Evolutionary conservation across 1,140 invertebrate species (phyloP).

Genomic region (Rhyzopertha dominica): DNA sequence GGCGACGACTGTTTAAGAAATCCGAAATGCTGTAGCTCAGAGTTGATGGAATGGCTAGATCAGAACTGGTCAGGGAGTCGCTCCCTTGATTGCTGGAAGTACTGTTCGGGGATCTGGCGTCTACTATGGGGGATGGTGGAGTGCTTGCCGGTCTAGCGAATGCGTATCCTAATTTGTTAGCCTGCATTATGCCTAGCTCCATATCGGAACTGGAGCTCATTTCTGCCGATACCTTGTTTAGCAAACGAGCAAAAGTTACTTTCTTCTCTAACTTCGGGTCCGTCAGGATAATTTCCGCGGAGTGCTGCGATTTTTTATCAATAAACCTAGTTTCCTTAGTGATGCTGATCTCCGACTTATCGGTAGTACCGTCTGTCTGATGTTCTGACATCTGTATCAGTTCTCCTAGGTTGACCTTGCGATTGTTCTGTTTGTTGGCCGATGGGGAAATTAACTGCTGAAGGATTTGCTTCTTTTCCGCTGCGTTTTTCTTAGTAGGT

Average conservation of each 20-base stretch:
- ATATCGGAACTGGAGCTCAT: constrained; percentile 65
- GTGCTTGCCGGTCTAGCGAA: constrained; percentile 50
- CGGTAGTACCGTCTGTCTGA: constrained; percentile 42
- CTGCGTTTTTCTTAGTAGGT: constrained; percentile 62
- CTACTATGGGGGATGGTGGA: constrained; percentile 49
- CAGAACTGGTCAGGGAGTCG: constrained; percentile 62
- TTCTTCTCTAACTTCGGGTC: constrained; percentile 67
- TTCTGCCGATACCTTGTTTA: constrained; percentile 67
- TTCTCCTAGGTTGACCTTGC: constrained; percentile 60
- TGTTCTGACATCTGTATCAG: constrained; percentile 63
- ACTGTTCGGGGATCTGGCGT: constrained; percentile 55
- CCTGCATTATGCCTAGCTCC: constrained; percentile 52
- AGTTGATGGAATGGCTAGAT: constrained; percentile 49
- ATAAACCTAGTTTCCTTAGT: constrained; percentile 56
- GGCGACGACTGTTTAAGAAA: constrained; percentile 30
- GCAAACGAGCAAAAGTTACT: constrained; percentile 66
- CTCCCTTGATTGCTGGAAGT: constrained; percentile 64
- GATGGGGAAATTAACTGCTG: constrained; percentile 61
- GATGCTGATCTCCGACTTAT: constrained; percentile 17
- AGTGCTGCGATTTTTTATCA: constrained; percentile 45
- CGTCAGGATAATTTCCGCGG: constrained; percentile 51
- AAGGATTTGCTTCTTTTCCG: constrained; percentile 68
- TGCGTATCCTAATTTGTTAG: constrained; percentile 33
- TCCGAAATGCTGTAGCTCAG: constrained; percentile 43
- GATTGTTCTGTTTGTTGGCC: constrained; percentile 45